Evolutionary conservation across 2,113 vertebrate species (phyloP).

Genomic region (Panthera uncia): DNA sequence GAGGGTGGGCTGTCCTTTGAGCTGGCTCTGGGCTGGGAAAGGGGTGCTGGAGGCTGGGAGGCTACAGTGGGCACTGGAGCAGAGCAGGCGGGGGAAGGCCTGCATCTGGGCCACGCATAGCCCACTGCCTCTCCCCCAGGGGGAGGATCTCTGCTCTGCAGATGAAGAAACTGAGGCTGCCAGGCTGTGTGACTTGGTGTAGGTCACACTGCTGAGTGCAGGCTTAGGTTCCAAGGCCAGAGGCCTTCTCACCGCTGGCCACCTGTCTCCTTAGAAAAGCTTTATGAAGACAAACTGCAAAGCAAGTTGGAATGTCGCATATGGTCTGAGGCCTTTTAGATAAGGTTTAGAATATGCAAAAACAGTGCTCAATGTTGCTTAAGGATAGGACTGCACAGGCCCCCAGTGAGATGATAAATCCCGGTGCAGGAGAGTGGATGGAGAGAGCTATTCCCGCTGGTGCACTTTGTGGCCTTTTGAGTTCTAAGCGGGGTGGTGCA

Average conservation of each 20-base stretch:
- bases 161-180: neutral
- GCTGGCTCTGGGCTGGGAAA: neutral
- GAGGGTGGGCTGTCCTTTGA: neutral
- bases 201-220: fast-evolving
- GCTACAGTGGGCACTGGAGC: neutral
- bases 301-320: neutral
- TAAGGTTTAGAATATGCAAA: neutral
- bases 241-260: neutral
- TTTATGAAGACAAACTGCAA: neutral
- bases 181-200: neutral
- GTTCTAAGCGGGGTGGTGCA: neutral
- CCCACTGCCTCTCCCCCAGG: neutral
- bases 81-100: neutral
- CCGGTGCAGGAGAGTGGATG: neutral
- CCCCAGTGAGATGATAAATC: fast-evolving
- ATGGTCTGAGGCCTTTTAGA: neutral
- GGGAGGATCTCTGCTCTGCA: neutral
- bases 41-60: too few relatives aligned
- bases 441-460: neutral
- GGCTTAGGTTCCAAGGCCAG: neutral
- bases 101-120: fast-evolving
- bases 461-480: neutral
- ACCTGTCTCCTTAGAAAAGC: neutral
- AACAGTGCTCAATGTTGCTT: fast-evolving
- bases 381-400: too few relatives aligned